These are phyloP conservation scores for Camptogramma bilineatum DNA, from an alignment of 2,888 invertebrate genomes.

Conservation along the genomic window DNA sequence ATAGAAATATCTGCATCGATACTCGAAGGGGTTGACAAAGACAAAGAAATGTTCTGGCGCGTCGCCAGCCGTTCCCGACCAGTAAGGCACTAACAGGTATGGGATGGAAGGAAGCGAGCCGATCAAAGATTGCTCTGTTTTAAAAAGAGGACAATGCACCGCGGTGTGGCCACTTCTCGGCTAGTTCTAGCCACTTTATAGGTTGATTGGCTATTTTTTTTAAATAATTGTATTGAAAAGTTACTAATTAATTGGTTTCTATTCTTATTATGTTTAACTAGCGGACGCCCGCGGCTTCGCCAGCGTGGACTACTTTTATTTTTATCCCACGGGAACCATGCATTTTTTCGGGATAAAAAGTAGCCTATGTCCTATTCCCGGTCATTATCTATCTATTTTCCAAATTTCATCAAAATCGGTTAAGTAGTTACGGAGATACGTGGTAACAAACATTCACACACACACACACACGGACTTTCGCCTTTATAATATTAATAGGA, in stretches of 20 bases:
- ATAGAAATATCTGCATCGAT: slow-evolving; percentile 71
- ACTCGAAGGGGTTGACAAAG: slow-evolving; percentile 70
- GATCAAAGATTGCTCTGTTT: slow-evolving; percentile 78
- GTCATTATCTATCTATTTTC: no score
- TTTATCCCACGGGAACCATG: no score
- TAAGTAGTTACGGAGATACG: no score
- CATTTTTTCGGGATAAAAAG: no score
- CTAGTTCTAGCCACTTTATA: slow-evolving; percentile 2
- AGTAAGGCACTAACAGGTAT: slow-evolving; percentile 55
- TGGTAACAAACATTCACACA: no score
- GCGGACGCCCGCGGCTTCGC: no score
- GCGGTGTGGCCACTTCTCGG: slow-evolving; percentile 3
- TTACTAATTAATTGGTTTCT: neutral
- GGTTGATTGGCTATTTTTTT: neutral
- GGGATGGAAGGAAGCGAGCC: slow-evolving; percentile 60
- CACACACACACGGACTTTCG: no score
- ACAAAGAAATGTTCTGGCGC: slow-evolving; percentile 78
- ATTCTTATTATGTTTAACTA: no score
- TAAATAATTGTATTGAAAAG: neutral
- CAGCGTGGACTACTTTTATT: no score
- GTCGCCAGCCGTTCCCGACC: slow-evolving; percentile 55
- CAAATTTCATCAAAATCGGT: no score
- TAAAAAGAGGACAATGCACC: slow-evolving; percentile 60
- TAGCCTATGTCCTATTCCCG: no score
- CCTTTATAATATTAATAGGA: no score